Evolutionary conservation across 2,888 invertebrate genomes (phyloP), one percentile per base, ranked within the genome.

Genomic region (Ceraclea dissimilis): DNA sequence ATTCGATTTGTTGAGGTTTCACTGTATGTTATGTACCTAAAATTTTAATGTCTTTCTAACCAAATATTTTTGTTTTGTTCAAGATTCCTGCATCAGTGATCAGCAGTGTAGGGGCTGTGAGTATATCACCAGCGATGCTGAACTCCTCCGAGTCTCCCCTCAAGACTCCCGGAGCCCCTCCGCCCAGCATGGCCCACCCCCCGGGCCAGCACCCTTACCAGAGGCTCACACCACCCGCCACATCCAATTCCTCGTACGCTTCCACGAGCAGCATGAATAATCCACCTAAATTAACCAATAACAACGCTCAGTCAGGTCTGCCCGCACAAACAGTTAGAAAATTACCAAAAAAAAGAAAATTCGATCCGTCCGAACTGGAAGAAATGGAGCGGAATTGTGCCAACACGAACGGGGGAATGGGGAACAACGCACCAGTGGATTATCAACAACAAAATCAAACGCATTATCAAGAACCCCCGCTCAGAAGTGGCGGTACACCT

Each of bases 281-380:
- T 16, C 63, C 69, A 1, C 73, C 77, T 2, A 18, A 4, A 5
- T 4, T 39, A 13, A 8, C 39, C 39, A 16, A 48, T 48, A 56
- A 10, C 17, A 39, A 43, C 18, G 52, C 43, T 10, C 56, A 46
- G 20, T 51, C 66, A 65, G 67, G 67, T 62, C 67, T 56, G 73
- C 59, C 78, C 78, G 57, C 74, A 79, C 80, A 79, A 65, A 80
- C 84, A 60, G 82, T 84, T 62, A 79, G 88, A 61, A 91, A 90
- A 71, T 83, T 95, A 69, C 96, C 96, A 57, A 96, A 96, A 75
- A 96, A 96, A 75, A 82, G 96, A 62, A 93, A 93, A 74, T 90
- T 86, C 68, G 86, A 88, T 71, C 86, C 85, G 47, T 84, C 88
- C 47, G 87, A 88, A 66, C 74, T 88, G 56, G 90, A 90, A 70